Conservation (phyloP, 2,888 invertebrate genomes). For the Ochlodes sylvanus region DNA sequence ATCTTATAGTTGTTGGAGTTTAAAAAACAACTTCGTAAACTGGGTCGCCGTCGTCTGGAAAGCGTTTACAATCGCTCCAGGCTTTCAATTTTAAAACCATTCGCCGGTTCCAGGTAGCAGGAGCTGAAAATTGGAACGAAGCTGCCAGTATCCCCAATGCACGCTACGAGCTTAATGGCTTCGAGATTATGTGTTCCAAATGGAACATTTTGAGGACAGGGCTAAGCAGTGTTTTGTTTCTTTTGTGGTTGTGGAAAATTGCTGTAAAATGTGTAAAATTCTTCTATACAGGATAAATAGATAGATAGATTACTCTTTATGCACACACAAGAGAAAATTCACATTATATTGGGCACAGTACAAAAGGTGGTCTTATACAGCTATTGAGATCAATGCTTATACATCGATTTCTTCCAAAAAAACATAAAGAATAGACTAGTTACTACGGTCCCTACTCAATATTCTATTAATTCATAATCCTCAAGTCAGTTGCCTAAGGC, state of each 20-base stretch:
- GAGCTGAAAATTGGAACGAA: conserved; percentile 28
- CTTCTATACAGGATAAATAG: background rate
- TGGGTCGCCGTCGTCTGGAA: conserved; percentile 19
- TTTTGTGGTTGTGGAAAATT: no score
- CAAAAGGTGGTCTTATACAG: no score
- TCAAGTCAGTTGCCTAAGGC: no score
- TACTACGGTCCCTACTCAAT: no score
- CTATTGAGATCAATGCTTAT: no score
- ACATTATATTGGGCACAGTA: no score
- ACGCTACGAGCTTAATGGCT: conserved; percentile 22
- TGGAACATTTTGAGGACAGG: conserved; percentile 16
- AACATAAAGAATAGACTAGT: no score
- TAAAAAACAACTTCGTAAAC: background rate
- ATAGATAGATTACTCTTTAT: no score
- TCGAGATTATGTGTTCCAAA: conserved; percentile 25
- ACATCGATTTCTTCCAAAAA: no score
- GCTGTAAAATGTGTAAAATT: background rate
- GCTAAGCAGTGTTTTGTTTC: no score
- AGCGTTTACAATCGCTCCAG: conserved; percentile 29
- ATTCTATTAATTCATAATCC: no score
- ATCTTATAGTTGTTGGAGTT: background rate
- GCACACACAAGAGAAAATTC: no score
- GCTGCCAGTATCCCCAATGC: background rate
- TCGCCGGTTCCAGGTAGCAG: conserved; percentile 28
- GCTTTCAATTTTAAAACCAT: conserved; percentile 37